Evolutionary conservation across 2,113 vertebrate genomes (phyloP), one percentile per base, ranked within the genome.

Genomic region (Silurus meridionalis): DNA sequence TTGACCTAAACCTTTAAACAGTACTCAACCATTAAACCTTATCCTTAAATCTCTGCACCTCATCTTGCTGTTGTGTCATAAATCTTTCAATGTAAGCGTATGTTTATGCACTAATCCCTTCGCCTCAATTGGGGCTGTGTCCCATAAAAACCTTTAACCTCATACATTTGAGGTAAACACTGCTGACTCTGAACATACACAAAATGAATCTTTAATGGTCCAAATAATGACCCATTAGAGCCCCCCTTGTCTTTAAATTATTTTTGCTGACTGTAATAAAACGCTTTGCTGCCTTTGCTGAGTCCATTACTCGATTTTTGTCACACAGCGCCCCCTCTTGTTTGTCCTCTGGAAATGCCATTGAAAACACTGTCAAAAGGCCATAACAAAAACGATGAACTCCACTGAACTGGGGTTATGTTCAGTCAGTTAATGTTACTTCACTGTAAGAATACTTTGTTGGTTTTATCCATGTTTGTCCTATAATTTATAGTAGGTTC

Each of bases 321-420:
- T 77, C 71, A 55, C 71, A 64, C 85, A 83, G 85, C 71, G 80
- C 85, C 85, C 80, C 80, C 80, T 67, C 23, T 72, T 66, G 71
- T 75, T 11, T 66, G 50, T 19, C 75, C 19, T 85, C 55, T 25
- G 14, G 17, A 4, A 2, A 58, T n/a, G 5, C 13, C 23, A 9
- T 66, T 7, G 10, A 1, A 58, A 50, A 46, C 11, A 23, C 6
- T 61, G 79, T 11, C 4, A 4, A 52, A 17, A 6, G 61, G 9
- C 63, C 61, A 53, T 46, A 7, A 55, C 48, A 17, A 67, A 21
- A 3, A 46, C 13, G 5, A 60, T 60, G 57, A 46, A 17, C 57
- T 80, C 6, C 37, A 4, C 28, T 46, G 28, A 80, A 11, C 78
- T 80, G 55, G 28, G 13, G 28, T 80, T 60, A 19, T 60, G n/a